Percentiles rank a stretch among this genome's conserved stretches.
Conservation (phyloP, 2,113 vertebrate genomes). For the Eulemur macaco region DNA sequence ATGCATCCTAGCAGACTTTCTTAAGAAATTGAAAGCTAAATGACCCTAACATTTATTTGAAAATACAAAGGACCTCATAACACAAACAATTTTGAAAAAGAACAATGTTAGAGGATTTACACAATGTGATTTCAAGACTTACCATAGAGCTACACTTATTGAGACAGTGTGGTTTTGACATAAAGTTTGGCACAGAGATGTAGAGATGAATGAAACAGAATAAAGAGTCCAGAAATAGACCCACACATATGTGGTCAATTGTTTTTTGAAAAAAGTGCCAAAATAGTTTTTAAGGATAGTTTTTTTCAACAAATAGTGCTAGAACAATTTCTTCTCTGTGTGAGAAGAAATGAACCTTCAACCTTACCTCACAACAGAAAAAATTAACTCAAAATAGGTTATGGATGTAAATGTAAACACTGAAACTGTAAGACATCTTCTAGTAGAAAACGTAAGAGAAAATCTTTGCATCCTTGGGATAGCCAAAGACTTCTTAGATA, state of each 20-base stretch:
- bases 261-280: neutral
- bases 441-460: neutral
- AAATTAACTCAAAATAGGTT: neutral
- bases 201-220: neutral
- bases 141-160: neutral
- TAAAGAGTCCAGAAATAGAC: neutral
- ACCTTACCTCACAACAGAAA: neutral
- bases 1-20: neutral
- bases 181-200: neutral
- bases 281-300: neutral
- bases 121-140: neutral
- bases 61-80: neutral
- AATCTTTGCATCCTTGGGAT: neutral
- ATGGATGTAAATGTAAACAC: neutral
- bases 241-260: neutral
- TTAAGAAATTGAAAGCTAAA: neutral
- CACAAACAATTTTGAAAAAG: neutral
- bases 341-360: neutral
- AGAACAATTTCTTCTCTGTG: neutral
- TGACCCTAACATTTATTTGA: neutral
- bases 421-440: neutral
- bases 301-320: neutral
- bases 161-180: neutral
- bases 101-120: neutral
- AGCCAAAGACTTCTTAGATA: neutral